phyloP scores from a whole-genome alignment of 2,113 vertebrate genomes.

The Bos taurus region DNA sequence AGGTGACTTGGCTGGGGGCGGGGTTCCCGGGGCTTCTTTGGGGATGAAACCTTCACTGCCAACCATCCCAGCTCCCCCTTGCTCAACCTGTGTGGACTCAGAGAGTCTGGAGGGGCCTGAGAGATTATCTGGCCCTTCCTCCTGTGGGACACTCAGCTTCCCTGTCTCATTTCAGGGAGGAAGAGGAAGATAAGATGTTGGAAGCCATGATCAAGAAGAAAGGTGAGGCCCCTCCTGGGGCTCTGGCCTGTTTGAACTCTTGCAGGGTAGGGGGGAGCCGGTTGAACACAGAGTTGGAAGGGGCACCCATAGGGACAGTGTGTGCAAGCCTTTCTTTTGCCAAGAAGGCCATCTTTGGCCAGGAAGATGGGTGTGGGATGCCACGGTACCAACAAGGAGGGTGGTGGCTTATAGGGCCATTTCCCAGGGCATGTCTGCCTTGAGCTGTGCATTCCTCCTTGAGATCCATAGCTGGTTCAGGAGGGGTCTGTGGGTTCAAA shows the following conservation, averaged over 20 bases:
- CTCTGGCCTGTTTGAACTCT: too few relatives aligned
- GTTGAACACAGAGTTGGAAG: neutral
- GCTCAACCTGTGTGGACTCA: neutral
- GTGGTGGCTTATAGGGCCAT: rapidly evolving
- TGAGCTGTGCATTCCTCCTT: neutral
- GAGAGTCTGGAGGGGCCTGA: neutral
- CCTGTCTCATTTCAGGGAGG: constrained; percentile 84
- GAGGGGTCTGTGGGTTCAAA: neutral
- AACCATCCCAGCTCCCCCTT: rapidly evolving
- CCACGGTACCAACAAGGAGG: neutral
- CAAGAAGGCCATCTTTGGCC: neutral
- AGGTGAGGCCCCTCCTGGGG: constrained; percentile 67
- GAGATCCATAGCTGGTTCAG: neutral
- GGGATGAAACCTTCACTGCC: neutral
- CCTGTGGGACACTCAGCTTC: neutral
- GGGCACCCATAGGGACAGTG: rapidly evolving
- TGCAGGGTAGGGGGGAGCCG: neutral
- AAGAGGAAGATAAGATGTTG: constrained; percentile 89
- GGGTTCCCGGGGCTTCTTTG: neutral
- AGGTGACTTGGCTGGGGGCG: constrained; percentile 79
- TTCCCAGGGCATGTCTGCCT: neutral
- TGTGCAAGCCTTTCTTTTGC: neutral
- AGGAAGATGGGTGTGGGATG: neutral
- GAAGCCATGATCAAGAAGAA: constrained; percentile 91
- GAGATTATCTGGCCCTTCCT: neutral